Conservation (phyloP, 1,140 invertebrate species). For the Branchinecta lindahli region DNA sequence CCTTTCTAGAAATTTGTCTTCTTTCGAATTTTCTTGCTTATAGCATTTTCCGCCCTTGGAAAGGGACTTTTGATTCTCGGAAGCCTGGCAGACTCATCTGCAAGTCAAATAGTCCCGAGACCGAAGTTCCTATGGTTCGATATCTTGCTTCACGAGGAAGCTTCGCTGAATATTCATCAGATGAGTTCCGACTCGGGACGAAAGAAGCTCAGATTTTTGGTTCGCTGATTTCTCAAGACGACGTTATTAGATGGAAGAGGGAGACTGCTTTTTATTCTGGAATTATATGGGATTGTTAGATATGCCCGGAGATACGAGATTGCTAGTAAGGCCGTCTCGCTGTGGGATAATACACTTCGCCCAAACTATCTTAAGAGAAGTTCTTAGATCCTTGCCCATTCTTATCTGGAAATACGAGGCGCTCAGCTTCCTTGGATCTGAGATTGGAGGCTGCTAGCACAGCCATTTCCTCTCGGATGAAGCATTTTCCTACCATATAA, state of each 20-base stretch:
- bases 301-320: not conserved
- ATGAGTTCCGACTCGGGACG: not conserved
- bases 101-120: not conserved
- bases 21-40: not conserved
- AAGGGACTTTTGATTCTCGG: not conserved
- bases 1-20: too few relatives aligned
- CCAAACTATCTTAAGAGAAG: too few relatives aligned
- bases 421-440: too few relatives aligned
- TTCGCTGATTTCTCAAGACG: not conserved
- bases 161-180: constrained; percentile 1
- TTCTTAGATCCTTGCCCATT: too few relatives aligned
- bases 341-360: too few relatives aligned
- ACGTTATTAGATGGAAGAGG: not conserved
- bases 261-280: not conserved
- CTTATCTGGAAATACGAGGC: too few relatives aligned
- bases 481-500: too few relatives aligned
- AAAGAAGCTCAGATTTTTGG: constrained; percentile 3
- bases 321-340: too few relatives aligned
- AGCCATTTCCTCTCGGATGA: too few relatives aligned
- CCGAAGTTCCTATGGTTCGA: constrained; percentile 10
- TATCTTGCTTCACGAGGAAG: not conserved
- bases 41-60: not conserved
- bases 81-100: constrained; percentile 1
- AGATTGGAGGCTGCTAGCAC: too few relatives aligned
- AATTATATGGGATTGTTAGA: not conserved